Evolutionary conservation across 2,113 vertebrate species (phyloP), one percentile per base, ranked within the genome.

Genomic region (Mustela lutreola): DNA sequence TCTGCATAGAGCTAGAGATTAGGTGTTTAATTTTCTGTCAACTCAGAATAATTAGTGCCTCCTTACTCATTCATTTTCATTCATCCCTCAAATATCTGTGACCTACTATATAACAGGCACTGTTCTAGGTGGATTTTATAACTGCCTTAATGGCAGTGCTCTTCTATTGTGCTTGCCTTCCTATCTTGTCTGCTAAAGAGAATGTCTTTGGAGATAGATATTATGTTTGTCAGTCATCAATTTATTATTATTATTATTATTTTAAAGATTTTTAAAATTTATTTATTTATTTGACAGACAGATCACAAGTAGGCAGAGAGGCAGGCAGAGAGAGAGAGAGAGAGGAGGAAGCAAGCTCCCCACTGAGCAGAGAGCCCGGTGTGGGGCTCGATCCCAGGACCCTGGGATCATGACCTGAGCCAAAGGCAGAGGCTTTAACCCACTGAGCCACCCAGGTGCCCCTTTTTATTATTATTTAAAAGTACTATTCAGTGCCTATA

Each of bases 401-500:
- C 42, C 42, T 42, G 42, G 4, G 42, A 42, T 42, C 42, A 42
- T 42, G 42, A 42, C 42, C 42, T 42, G 42, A 42, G 42, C 42
- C 42, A 5, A 42, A 42, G 42, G 5, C 42, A 42, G 42, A 42
- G 42, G 42, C 4, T 42, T 42, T 42, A 42, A 42, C 42, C 42
- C 42, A 42, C 42, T 42, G 42, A 42, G 42, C 42, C 42, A 42
- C 42, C 42, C 42, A 42, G 42, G 42, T 42, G 42, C 42, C 42
- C 42, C 42, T 96, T 18, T 73, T 85, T 76, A 84, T 92, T 70
- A 70, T 93, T 45, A 95, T 89, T 94, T 82, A 85, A 81, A 95
- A 79, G 36, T 24, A 39, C 10, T 80, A 14, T 73, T 90, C 19
- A 91, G 22, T 82, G 10, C 9, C 82, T 79, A 53, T 71, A 42